Evolutionary conservation across 2,797 vertebrate genomes (phyloP).

Genomic region (Lates japonicus): DNA sequence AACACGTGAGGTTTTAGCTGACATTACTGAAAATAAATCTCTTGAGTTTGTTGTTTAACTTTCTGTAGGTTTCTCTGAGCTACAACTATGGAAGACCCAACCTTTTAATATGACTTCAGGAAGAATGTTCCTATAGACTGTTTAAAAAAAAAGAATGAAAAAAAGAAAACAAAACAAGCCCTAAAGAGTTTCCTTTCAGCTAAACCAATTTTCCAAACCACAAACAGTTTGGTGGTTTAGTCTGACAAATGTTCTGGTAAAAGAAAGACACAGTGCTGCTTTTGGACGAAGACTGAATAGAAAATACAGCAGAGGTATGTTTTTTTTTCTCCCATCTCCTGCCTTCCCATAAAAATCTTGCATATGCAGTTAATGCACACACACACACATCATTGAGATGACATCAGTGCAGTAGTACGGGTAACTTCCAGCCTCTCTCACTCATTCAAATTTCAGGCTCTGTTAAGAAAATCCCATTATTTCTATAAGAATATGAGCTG

Average conservation of each 20-base stretch:
- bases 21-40: constrained; percentile 12
- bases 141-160: background rate
- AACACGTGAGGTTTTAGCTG: constrained; percentile 9
- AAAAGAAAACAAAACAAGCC: constrained; percentile 71
- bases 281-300: constrained; percentile 63
- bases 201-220: constrained; percentile 82
- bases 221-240: constrained; percentile 78
- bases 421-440: constrained; percentile 48
- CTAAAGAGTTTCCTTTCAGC: constrained; percentile 77
- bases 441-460: constrained; percentile 78
- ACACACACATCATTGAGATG: constrained; percentile 57
- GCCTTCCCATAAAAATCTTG: constrained; percentile 69
- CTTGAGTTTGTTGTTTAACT: constrained; percentile 14
- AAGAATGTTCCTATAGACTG: constrained; percentile 70
- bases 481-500: constrained; percentile 75
- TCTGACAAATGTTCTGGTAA: constrained; percentile 83
- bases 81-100: constrained; percentile 17
- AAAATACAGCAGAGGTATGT: constrained; percentile 65
- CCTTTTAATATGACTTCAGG: constrained; percentile 45
- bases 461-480: constrained; percentile 77
- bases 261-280: constrained; percentile 72
- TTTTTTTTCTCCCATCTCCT: constrained; percentile 62
- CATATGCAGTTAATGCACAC: constrained; percentile 58
- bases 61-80: constrained; percentile 15
- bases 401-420: constrained; percentile 75